Evolutionary conservation across 2,797 vertebrate genomes (phyloP).

Genomic region (Brachymystax lenok): DNA sequence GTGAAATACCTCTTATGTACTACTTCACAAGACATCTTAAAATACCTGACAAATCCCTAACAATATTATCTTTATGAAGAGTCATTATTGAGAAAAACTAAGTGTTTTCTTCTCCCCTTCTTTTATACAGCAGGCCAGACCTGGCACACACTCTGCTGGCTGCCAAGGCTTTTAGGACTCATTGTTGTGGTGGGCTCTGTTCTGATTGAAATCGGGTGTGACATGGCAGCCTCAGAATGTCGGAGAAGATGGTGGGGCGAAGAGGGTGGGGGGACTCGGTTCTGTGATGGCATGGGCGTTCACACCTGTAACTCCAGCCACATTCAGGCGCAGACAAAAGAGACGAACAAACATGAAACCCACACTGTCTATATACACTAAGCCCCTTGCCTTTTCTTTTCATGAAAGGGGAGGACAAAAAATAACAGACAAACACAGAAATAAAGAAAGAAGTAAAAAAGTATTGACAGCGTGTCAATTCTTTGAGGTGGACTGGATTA

Average conservation of each 20-base stretch:
- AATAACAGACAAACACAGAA: constrained; percentile 36
- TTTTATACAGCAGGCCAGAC: constrained; percentile 15
- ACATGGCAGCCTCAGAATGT: constrained; percentile 26
- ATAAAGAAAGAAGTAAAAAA: constrained; percentile 39
- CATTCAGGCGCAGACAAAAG: constrained; percentile 56
- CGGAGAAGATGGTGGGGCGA: not conserved
- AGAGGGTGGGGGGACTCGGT: not conserved
- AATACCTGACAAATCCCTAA: constrained; percentile 33
- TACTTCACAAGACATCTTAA: constrained; percentile 19
- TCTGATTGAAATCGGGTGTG: constrained; percentile 31
- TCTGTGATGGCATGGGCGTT: constrained; percentile 32
- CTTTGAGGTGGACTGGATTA: constrained; percentile 49
- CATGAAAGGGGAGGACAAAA: constrained; percentile 46
- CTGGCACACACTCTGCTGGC: constrained; percentile 31
- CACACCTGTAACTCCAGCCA: constrained; percentile 60
- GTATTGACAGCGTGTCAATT: constrained; percentile 49
- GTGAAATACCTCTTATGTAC: constrained; percentile 1
- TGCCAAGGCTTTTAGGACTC: constrained; percentile 29
- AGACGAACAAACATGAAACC: constrained; percentile 61
- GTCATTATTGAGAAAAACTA: constrained; percentile 20
- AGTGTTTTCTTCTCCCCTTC: constrained; percentile 23
- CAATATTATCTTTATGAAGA: constrained; percentile 7
- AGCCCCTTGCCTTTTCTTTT: constrained; percentile 45
- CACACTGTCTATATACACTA: constrained; percentile 51
- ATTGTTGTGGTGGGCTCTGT: constrained; percentile 41